Conservation (phyloP, 2,888 invertebrate species). For the Graphium colonna region DNA sequence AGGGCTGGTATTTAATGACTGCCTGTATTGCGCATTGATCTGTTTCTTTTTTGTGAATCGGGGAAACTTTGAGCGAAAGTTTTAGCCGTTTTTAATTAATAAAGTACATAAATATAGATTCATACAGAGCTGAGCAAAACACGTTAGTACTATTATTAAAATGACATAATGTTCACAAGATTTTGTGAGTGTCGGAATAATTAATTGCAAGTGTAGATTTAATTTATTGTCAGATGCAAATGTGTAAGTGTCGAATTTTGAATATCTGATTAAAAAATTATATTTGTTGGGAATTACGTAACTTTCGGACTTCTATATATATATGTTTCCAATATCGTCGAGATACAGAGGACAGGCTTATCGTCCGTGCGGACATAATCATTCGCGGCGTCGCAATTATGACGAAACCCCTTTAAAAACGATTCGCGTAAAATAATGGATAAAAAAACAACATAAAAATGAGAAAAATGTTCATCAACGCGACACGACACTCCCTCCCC, state of each 20-base stretch:
- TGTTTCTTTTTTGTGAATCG: conserved; percentile 2
- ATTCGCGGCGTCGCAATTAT: conserved; percentile 73
- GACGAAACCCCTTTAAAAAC: conserved; percentile 79
- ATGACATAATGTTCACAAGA: background rate
- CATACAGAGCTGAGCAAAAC: background rate
- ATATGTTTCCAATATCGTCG: conserved; percentile 11
- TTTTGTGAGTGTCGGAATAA: background rate
- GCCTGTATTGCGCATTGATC: conserved; percentile 12
- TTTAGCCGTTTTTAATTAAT: background rate
- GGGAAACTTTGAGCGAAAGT: background rate
- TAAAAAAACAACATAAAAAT: conserved; percentile 60
- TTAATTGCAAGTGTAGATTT: background rate
- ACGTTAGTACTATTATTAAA: background rate
- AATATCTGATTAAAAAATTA: background rate
- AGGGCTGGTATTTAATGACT: conserved; percentile 21
- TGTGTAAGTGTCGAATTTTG: background rate
- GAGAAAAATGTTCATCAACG: conserved; percentile 80
- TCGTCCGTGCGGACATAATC: conserved; percentile 68
- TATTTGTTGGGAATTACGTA: conserved; percentile 1
- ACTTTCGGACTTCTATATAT: conserved; percentile 10
- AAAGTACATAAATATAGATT: background rate
- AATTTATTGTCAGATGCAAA: background rate
- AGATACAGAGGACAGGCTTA: conserved; percentile 40
- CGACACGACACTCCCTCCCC: conserved; percentile 65
- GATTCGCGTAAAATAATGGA: conserved; percentile 77